phyloP scores from a whole-genome alignment of 1,140 invertebrate genomes.

The Polyergus mexicanus region DNA sequence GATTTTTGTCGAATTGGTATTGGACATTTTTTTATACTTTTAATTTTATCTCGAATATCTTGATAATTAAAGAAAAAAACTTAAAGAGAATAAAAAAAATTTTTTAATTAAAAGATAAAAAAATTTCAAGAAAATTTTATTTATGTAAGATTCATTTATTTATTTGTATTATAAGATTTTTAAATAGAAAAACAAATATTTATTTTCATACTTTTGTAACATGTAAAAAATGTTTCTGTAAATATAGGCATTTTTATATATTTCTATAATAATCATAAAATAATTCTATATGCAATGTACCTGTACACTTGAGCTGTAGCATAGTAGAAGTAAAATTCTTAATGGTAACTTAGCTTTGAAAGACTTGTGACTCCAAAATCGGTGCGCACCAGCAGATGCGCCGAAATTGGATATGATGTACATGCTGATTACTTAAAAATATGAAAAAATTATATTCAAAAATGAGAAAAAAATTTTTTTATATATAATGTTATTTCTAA shows the following conservation, averaged over 20 bases:
- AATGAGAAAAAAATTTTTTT: too few relatives aligned
- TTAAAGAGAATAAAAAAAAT: too few relatives aligned
- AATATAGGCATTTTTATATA: too few relatives aligned
- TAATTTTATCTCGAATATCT: too few relatives aligned
- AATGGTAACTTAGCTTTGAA: conserved; percentile 89
- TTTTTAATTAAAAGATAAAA: too few relatives aligned
- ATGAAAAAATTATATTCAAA: not conserved
- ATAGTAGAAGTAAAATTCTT: conserved; percentile 75
- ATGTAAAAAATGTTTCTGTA: not conserved
- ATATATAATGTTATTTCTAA: too few relatives aligned
- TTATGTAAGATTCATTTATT: not conserved
- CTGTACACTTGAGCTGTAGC: conserved; percentile 49
- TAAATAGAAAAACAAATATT: not conserved
- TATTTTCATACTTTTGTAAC: not conserved
- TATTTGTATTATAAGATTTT: not conserved
- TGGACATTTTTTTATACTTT: not conserved
- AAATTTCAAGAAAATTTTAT: not conserved
- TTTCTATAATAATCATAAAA: too few relatives aligned
- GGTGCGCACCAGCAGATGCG: conserved; percentile 89
- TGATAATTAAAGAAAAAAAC: too few relatives aligned
- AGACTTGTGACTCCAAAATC: conserved; percentile 89
- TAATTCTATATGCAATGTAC: not conserved
- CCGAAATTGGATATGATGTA: conserved; percentile 68
- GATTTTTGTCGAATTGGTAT: not conserved
- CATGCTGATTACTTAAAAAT: not conserved